Evolutionary conservation across 2,888 invertebrate genomes (phyloP).

Genomic region (Caenorhabditis afra): DNA sequence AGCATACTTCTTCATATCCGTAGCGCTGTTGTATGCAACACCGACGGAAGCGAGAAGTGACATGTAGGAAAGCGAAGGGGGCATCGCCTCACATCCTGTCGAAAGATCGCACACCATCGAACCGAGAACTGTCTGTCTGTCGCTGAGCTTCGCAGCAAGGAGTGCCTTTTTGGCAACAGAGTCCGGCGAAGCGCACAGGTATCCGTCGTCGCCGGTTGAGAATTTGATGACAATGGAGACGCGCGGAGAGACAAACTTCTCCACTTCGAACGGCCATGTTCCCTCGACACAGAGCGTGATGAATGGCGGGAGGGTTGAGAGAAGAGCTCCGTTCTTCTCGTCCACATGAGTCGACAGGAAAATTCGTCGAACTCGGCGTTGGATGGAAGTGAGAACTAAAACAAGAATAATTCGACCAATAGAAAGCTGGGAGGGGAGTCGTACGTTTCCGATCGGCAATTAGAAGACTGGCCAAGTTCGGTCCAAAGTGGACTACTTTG

Average conservation of each 20-base stretch:
- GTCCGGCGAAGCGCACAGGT: slow-evolving; percentile 75
- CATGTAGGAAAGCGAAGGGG: slow-evolving; percentile 74
- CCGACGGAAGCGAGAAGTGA: slow-evolving; percentile 74
- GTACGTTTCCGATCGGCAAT: slow-evolving; percentile 65
- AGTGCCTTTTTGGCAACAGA: slow-evolving; percentile 75
- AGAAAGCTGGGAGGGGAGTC: no score
- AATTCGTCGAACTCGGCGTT: slow-evolving; percentile 71
- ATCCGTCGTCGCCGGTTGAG: slow-evolving; percentile 76
- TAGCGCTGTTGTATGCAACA: slow-evolving; percentile 72
- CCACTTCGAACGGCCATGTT: slow-evolving; percentile 69
- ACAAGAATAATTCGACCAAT: neutral
- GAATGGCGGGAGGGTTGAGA: slow-evolving; percentile 71
- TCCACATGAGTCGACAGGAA: slow-evolving; percentile 72
- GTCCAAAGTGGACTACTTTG: slow-evolving; percentile 74
- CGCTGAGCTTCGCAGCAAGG: slow-evolving; percentile 71
- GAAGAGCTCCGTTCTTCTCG: slow-evolving; percentile 62
- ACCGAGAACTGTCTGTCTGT: slow-evolving; percentile 65
- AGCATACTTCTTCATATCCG: slow-evolving; percentile 70
- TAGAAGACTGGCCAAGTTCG: slow-evolving; percentile 70
- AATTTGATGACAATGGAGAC: slow-evolving; percentile 73
- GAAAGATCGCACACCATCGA: slow-evolving; percentile 77
- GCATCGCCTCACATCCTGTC: slow-evolving; percentile 78
- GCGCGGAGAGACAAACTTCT: slow-evolving; percentile 68
- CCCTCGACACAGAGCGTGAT: slow-evolving; percentile 74
- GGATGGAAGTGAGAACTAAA: slow-evolving; percentile 68